Evolutionary conservation across 2,113 vertebrate genomes (phyloP), one percentile per base, ranked within the genome.

Genomic region (Callipepla squamata): DNA sequence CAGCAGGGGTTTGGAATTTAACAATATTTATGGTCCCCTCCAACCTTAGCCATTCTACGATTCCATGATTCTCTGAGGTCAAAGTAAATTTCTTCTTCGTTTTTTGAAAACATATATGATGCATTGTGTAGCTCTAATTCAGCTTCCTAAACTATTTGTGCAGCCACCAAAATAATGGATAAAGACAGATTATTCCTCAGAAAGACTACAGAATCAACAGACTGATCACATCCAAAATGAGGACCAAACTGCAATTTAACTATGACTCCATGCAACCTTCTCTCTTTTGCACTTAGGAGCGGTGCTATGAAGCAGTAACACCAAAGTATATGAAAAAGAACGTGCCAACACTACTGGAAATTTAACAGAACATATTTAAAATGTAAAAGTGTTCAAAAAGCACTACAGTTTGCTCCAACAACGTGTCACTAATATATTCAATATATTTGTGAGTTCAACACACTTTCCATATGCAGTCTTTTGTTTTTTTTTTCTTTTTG

Each of bases 121-220:
- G 40, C 42, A 68, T 36, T 44, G 26, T 53, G 53, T 48, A 94
- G 77, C 73, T 95, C 67, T 89, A 81, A 92, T 28, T 85, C 58
- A 87, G 42, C 45, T 82, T 77, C 26, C 59, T 87, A 87, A 94
- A 87, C 13, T 74, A 36, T 85, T 85, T 85, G 45, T 80, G 55
- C 72, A 85, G 47, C 38, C 25, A 72, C 50, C 58, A 84, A 73
- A 92, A 89, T 81, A 90, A 79, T 70, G 13, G 38, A 58, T 34
- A 69, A 25, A 85, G 65, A 34, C 59, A 78, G 47, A 82, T 36
- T 28, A 6, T 77, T 83, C 32, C 47, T 90, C 42, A 9, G 47
- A 80, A 85, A 34, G 55, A 74, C 22, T 48, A 38, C 38, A 92
- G 80, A 77, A 85, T 76, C 57, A 87, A 50, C 86, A 76, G 67